Base-by-base conservation (phyloP, 2,888 invertebrate genomes). In the Drosophila borealis region DNA sequence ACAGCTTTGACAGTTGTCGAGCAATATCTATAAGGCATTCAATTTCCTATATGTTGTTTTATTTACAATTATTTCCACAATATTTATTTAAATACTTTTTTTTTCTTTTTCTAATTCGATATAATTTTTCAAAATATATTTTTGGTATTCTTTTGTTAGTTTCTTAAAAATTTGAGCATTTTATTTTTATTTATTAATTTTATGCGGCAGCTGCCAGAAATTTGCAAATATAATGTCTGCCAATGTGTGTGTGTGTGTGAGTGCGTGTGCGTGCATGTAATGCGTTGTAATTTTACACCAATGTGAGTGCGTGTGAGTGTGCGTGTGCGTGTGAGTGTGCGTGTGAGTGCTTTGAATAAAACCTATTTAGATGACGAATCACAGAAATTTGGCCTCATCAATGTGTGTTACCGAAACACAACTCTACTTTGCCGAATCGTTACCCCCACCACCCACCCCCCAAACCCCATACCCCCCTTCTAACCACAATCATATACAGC, bases 321-420 rank as follows among this genome's bases (percentile, higher is more conserved):
- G 46, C 57, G 60, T 44, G 41, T 42, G 49, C 39, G 53, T 19
- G 62, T 45, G 56, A 62, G 62, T 34, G 59, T 41, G 56, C 17
- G 46, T 44, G 60, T 60, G 73, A 42, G 55, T 55, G 70, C 57
- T 59, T 33, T 54, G 60, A 57, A 53, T 62, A 72, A 89, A 89
- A 84, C 85, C 89, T 85, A 85, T 85, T 85, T 84, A 76, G 78
- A 87, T 89, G 89, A 89, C 88, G 81, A 84, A 89, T 89, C 80
- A 74, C 88, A 78, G 87, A 84, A 88, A 89, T 89, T 89, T 89
- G 78, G 78, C 74, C 87, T 80, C 89, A 89, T 87, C 89, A 89
- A 81, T 89, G 87, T 89, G 83, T 71, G 72, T 70, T 55, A 74
- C 75, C 51, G 63, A 74, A 80, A 82, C 80, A 70, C 74, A 78